Conservation (phyloP, 2,797 vertebrate species). For the Sebastes trivittatus region DNA sequence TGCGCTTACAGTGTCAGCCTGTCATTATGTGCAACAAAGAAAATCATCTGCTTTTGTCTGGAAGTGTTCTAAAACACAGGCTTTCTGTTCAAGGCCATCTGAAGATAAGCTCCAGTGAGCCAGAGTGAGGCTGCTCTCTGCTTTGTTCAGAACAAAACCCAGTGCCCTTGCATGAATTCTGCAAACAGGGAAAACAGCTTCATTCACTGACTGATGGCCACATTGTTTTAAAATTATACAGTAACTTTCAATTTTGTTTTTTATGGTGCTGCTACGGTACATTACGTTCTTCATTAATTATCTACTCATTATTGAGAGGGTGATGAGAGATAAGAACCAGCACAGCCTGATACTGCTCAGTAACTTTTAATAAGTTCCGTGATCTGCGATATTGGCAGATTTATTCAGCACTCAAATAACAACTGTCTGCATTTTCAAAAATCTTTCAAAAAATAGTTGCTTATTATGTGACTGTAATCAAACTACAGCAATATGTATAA, state of each 20-base stretch:
- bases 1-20: slow-evolving; percentile 12
- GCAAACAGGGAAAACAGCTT: slow-evolving; percentile 8
- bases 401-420: slow-evolving; percentile 17
- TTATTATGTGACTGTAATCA: slow-evolving; percentile 5
- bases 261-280: background rate
- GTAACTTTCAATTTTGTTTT: background rate
- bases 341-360: background rate
- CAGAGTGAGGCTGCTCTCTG: slow-evolving; percentile 26
- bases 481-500: background rate
- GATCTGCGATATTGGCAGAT: background rate
- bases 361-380: slow-evolving; percentile 2
- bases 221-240: slow-evolving; percentile 36
- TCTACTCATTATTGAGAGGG: slow-evolving; percentile 1
- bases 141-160: slow-evolving; percentile 31
- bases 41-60: slow-evolving; percentile 48
- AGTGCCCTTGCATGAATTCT: slow-evolving; percentile 14
- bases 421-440: background rate
- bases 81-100: slow-evolving; percentile 60
- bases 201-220: slow-evolving; percentile 25
- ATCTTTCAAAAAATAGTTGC: background rate
- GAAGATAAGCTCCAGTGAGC: slow-evolving; percentile 64
- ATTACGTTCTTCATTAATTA: slow-evolving; percentile 22
- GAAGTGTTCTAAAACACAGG: slow-evolving; percentile 43
- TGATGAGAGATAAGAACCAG: slow-evolving; percentile 27
- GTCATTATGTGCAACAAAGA: slow-evolving; percentile 50